Percentiles rank a stretch among this genome's conserved stretches.
These are phyloP conservation scores for Etheostoma nigrum DNA, from an alignment of 2,797 vertebrate genomes.

Conservation along the genomic window DNA sequence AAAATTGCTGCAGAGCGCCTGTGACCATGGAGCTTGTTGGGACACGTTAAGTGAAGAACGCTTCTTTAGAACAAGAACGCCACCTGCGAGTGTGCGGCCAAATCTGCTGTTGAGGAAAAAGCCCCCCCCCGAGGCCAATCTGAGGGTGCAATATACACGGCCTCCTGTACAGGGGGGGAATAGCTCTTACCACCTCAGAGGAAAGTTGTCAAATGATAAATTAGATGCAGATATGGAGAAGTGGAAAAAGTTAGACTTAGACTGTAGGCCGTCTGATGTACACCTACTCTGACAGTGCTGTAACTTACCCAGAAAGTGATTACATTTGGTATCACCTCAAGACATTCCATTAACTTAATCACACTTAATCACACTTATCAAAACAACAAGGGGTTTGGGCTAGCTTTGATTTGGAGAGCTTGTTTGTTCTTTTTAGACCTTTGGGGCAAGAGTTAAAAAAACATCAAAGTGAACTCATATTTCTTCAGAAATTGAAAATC, in stretches of 20 bases:
- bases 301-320: slow-evolving; percentile 8
- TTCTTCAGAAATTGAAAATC: not conserved
- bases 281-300: slow-evolving; percentile 8
- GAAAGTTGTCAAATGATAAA: slow-evolving; percentile 27
- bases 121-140: slow-evolving; percentile 46
- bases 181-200: slow-evolving; percentile 18
- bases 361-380: slow-evolving; percentile 15
- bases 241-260: slow-evolving; percentile 15
- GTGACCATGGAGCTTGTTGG: slow-evolving; percentile 63
- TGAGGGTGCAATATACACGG: slow-evolving; percentile 14
- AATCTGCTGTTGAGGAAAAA: slow-evolving; percentile 36
- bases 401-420: not conserved
- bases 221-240: slow-evolving; percentile 12
- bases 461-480: not conserved
- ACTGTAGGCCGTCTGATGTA: not conserved
- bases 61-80: slow-evolving; percentile 44
- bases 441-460: slow-evolving; percentile 10
- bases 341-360: slow-evolving; percentile 7
- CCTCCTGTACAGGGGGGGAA: slow-evolving; percentile 34
- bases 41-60: slow-evolving; percentile 60
- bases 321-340: slow-evolving; percentile 1
- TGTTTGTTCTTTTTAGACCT: not conserved
- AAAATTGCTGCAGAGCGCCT: slow-evolving; percentile 48
- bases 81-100: slow-evolving; percentile 61
- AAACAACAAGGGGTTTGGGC: slow-evolving; percentile 7